Percentiles rank a stretch among this genome's conserved stretches.
phyloP scores from a whole-genome alignment of 2,888 invertebrate species.

The Tineola bisselliella region DNA sequence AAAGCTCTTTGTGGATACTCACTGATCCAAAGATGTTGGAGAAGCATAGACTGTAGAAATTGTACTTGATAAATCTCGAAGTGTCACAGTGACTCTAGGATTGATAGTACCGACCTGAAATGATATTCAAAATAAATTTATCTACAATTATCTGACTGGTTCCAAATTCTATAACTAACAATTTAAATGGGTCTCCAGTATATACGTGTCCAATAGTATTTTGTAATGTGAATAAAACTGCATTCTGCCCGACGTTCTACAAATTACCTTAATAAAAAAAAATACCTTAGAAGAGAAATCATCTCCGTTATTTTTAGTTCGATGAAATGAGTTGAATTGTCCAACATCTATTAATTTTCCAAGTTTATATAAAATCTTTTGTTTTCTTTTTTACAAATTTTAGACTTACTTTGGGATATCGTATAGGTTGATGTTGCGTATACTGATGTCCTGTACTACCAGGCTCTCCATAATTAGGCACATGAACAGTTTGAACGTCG shows the following conservation, averaged over 20 bases:
- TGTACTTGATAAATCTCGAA: conserved; percentile 30
- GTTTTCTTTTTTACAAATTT: not conserved
- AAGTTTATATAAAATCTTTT: no score
- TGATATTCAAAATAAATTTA: not conserved
- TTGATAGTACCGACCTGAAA: conserved; percentile 57
- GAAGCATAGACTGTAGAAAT: conserved; percentile 26
- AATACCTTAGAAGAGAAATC: no score
- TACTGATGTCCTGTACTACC: conserved; percentile 80
- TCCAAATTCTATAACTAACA: no score
- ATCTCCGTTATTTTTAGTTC: no score
- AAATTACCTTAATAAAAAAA: no score
- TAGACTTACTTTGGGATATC: conserved; percentile 81
- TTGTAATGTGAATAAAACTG: no score
- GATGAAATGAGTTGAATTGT: no score
- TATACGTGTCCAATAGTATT: no score
- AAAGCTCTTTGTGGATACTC: conserved; percentile 23
- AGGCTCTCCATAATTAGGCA: conserved; percentile 83
- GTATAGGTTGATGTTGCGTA: conserved; percentile 76
- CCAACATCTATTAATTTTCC: no score
- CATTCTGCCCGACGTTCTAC: no score
- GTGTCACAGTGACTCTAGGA: conserved; percentile 48
- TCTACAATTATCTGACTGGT: no score
- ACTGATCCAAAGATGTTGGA: conserved; percentile 40
- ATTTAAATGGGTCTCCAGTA: no score
- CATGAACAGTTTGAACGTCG: conserved; percentile 75